Evolutionary conservation across 2,888 invertebrate genomes (phyloP), one percentile per base, ranked within the genome.

Genomic region (Drosophila atripex): DNA sequence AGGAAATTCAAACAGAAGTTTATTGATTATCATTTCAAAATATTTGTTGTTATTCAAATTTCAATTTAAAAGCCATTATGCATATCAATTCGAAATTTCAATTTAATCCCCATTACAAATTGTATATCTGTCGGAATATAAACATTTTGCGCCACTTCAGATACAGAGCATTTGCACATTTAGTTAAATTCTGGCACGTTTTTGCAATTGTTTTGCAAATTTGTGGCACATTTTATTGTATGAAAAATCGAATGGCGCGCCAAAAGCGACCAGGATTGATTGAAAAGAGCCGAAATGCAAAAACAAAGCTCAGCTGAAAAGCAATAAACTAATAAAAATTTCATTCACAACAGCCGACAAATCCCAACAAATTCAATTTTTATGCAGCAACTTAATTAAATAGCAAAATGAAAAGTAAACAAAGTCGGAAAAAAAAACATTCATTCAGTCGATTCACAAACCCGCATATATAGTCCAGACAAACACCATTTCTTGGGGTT

Each of bases 281-380:
- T 68, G 43, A 35, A 64, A 68, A 47, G 47, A 39, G 38, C 39
- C 63, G 49, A 61, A 14, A n/a, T 25, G 41, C 50, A 39, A 47
- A 41, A 47, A 18, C 25, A 53, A 66, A 43, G 30, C 54, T 18
- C 25, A 28, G 47, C 11, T 41, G n/a, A 43, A 35, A 18, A 23
- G 38, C 39, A 69, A 60, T 54, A 71, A 63, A 53, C 32, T 46
- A 57, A 71, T 64, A 54, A 41, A 71, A 71, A 64, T 53, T 52
- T 43, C 52, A 72, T 50, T 64, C 46, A 64, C 30, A 56, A 32
- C 52, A 14, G 16, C 16, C 23, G 35, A 47, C n/a, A n/a, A n/a
- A n/a, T 56, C 38, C 64, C 56, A 53, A 71, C 55, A 47, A 71
- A 70, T 66, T 68, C 30, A 28, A 47, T 64, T 54, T 64, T 65